These are phyloP conservation scores for Unio pictorum DNA, from an alignment of 2,888 invertebrate genomes.

Conservation along the genomic window DNA sequence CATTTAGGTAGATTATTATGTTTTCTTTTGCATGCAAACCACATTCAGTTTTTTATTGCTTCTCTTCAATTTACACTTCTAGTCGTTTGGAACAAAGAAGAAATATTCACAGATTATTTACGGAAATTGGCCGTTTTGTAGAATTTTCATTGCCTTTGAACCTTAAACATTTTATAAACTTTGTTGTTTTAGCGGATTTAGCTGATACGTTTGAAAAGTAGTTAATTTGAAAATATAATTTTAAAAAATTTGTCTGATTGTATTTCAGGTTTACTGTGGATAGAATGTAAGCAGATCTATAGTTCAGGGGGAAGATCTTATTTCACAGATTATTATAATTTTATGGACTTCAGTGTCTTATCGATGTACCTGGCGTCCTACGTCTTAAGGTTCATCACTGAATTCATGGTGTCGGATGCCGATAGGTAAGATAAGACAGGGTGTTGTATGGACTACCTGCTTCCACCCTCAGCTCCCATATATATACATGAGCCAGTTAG, in stretches of 20 bases:
- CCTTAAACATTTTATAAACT: no score
- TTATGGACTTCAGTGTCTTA: conserved; percentile 69
- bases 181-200: no score
- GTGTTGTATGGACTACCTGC: neutral
- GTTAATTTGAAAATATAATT: no score
- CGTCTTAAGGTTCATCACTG: conserved; percentile 69
- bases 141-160: no score
- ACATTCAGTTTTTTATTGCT: no score
- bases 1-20: no score
- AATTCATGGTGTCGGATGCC: conserved; percentile 67
- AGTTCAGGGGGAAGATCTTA: conserved; percentile 68
- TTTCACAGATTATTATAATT: conserved; percentile 69
- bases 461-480: neutral
- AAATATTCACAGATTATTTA: no score
- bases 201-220: no score
- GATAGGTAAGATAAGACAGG: conserved; percentile 50
- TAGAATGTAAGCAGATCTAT: conserved; percentile 71
- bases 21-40: no score
- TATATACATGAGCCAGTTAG: neutral
- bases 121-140: no score
- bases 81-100: no score
- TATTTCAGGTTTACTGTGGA: conserved; percentile 68
- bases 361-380: conserved; percentile 71
- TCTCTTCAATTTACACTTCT: no score
- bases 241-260: neutral